Base-by-base conservation (phyloP, 2,888 invertebrate species). In the Beris chalybata region DNA sequence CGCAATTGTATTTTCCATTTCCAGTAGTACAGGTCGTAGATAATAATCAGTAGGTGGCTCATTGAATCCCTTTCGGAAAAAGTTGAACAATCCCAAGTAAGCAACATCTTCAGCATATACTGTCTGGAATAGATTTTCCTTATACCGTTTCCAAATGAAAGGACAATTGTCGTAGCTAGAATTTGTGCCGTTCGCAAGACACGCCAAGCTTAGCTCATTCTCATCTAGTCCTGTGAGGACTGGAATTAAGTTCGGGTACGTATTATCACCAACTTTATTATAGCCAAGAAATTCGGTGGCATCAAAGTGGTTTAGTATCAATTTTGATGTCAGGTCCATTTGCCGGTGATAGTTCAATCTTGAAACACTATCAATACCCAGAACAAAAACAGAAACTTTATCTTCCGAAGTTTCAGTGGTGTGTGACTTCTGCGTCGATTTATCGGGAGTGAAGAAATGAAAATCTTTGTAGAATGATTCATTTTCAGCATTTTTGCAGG, bases 211-310 rank as follows among this genome's bases (percentile, higher is more conserved):
- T 54, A 93, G 77, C 74, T 93, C 90, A 0, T 82, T 81, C 32
- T 86, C 86, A 50, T 84, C 85, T 52, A 88, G 76, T 0, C 95
- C 95, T 3, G 88, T 86, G 11, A 95, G 81, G 69, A 93, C 85
- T 0, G 96, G 91, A 6, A 91, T 86, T 67, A 97, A 78, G 78
- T 97, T 97, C 0, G 95, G 94, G 77, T 92, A 95, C 0, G 96
- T 96, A 78, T 96, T 97, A 78, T 96, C 96, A 4, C 89, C 97
- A 7, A 97, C 91, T 84, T 96, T 97, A 76, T 92, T 95, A 79
- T 93, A 95, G 5, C 96, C 97, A 71, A 89, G 79, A 76, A 97
- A 83, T 76, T 93, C 93, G 59, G 92, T 84, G 47, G 89, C 89
- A 12, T 85, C 84, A 68, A 91, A 81, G 32, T 75, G 72, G 13